Base-by-base conservation (phyloP, 2,797 vertebrate species). In the Hoplostethus atlanticus region DNA sequence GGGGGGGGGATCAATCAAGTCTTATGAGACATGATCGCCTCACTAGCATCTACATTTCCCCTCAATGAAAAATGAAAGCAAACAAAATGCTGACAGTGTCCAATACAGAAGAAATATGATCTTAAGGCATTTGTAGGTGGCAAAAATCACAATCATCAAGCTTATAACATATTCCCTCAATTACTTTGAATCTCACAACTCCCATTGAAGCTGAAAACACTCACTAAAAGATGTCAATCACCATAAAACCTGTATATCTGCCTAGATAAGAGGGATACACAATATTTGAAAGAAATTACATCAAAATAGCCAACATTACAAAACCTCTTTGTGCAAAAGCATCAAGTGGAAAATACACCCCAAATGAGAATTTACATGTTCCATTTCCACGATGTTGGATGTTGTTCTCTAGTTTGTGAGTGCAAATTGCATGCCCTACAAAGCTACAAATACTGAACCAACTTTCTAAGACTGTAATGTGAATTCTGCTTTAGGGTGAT, bases 241-340 rank as follows among this genome's bases (percentile, higher is more conserved):
- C 15, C 9, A 68, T 44, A 64, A 77, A 60, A 50, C 9, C 5
- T 74, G 13, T n/a, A 34, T 8, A 40, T 40, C 38, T 40, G 38
- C 38, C 1, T 10, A 40, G 38, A 10, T 40, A 40, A 8, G 38
- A 40, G 38, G 38, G 38, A 21, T 21, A 40, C 38, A 8, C 7
- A 40, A 40, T 34, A 34, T 34, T 34, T 6, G 9, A 40, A 40
- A 40, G 9, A 40, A 40, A 40, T 10, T 8, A 8, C 6, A 6
- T 40, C 8, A 21, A 21, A 40, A 40, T 40, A 40, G 7, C 38
- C 38, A 40, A 8, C 38, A 8, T 8, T 8, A 64, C 21, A 38
- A 36, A 42, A 55, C 4, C 11, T 55, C 11, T 55, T 65, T 85
- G 86, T 76, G 80, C 84, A 84, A 84, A 75, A 63, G 28, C 5